These are phyloP conservation scores for Shinisaurus crocodilurus DNA, from an alignment of 2,113 vertebrate genomes.

Conservation along the genomic window DNA sequence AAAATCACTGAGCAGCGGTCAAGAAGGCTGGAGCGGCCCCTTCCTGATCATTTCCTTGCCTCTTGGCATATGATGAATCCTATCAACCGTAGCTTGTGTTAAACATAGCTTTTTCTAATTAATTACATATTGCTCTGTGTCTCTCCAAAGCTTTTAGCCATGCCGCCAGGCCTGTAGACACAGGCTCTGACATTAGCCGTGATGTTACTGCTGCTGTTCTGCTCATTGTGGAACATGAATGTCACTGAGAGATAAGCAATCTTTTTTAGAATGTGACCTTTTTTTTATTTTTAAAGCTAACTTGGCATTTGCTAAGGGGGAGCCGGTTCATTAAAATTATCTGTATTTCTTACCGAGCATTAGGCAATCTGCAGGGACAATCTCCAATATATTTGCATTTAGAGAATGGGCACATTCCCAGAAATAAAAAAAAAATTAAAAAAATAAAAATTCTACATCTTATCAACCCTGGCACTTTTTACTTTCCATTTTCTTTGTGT, in stretches of 20 bases:
- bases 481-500: conserved; percentile 14
- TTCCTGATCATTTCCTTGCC: conserved; percentile 12
- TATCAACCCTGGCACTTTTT: conserved; percentile 17
- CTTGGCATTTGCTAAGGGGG: conserved; percentile 38
- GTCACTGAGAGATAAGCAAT: conserved; percentile 37
- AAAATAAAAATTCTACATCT: background rate
- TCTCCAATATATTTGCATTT: conserved; percentile 31
- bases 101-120: conserved; percentile 45
- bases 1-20: conserved; percentile 26
- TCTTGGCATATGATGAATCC: conserved; percentile 39
- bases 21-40: conserved; percentile 5
- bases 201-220: background rate
- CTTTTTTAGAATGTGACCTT: conserved; percentile 32
- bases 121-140: conserved; percentile 19
- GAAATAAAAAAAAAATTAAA: background rate
- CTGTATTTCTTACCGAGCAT: conserved; percentile 24
- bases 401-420: conserved; percentile 12
- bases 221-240: conserved; percentile 12
- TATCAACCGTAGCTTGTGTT: conserved; percentile 38
- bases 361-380: conserved; percentile 26
- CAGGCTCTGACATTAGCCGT: background rate
- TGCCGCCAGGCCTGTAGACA: conserved; percentile 20
- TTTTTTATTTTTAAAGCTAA: background rate
- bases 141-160: background rate
- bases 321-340: conserved; percentile 36